Percentiles rank a stretch among this genome's conserved stretches.
Conservation (phyloP, 2,113 vertebrate genomes). For the Peromyscus leucopus region DNA sequence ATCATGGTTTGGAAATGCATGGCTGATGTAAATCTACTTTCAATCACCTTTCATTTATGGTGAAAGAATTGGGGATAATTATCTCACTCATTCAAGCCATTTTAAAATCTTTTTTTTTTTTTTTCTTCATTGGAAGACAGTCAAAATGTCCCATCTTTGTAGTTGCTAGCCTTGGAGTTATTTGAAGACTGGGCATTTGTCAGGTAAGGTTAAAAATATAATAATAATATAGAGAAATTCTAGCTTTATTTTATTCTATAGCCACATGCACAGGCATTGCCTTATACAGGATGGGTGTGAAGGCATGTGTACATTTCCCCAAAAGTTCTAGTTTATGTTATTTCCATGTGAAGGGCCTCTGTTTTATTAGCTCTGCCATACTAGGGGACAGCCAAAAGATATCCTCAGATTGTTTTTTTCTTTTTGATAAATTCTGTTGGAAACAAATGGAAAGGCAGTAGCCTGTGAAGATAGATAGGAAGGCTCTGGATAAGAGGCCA, state of each 20-base stretch:
- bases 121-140: background rate
- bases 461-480: constrained; percentile 36
- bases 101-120: constrained; percentile 50
- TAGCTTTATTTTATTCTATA: background rate
- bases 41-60: constrained; percentile 28
- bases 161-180: constrained; percentile 39
- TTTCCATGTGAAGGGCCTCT: constrained; percentile 13
- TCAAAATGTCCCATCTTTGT: constrained; percentile 6
- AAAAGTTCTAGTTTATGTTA: background rate
- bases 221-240: background rate
- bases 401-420: background rate
- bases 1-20: background rate
- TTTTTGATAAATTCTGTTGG: constrained; percentile 10
- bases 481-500: background rate
- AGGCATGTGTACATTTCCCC: background rate
- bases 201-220: background rate
- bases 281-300: background rate
- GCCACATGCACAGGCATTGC: background rate
- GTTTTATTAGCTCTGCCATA: background rate
- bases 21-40: background rate
- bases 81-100: background rate
- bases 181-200: background rate
- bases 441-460: background rate
- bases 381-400: background rate
- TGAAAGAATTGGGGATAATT: constrained; percentile 30